Conservation (phyloP, 2,113 vertebrate species). For the Neopipo cinnamomea region DNA sequence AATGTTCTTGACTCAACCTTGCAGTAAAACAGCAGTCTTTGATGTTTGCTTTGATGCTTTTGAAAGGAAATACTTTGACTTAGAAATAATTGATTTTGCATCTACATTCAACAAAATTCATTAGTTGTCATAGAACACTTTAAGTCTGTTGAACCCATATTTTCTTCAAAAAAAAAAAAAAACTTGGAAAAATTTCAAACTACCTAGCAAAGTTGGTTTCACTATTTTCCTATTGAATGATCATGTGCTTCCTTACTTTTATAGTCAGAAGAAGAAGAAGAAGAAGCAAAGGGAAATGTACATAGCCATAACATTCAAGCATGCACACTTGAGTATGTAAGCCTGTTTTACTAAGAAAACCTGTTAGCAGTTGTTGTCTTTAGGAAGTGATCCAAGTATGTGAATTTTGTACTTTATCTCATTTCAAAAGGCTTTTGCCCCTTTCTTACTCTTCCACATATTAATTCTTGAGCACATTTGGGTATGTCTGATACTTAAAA, state of each 20-base stretch:
- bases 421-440: background rate
- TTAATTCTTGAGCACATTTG: background rate
- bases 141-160: background rate
- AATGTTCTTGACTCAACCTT: background rate
- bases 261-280: background rate
- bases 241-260: background rate
- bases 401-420: background rate
- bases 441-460: background rate
- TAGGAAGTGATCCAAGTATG: background rate
- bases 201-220: background rate
- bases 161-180: background rate
- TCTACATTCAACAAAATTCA: background rate
- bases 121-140: background rate
- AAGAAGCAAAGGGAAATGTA: background rate
- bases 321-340: background rate
- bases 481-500: background rate
- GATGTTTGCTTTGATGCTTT: slow-evolving; percentile 1
- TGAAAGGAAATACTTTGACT: background rate
- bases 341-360: background rate
- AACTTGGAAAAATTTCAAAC: background rate
- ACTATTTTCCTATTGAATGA: background rate
- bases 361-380: background rate
- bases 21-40: background rate
- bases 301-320: background rate
- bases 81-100: background rate